Base-by-base conservation (phyloP, 2,888 invertebrate genomes). In the Microctonus aethiopoides region DNA sequence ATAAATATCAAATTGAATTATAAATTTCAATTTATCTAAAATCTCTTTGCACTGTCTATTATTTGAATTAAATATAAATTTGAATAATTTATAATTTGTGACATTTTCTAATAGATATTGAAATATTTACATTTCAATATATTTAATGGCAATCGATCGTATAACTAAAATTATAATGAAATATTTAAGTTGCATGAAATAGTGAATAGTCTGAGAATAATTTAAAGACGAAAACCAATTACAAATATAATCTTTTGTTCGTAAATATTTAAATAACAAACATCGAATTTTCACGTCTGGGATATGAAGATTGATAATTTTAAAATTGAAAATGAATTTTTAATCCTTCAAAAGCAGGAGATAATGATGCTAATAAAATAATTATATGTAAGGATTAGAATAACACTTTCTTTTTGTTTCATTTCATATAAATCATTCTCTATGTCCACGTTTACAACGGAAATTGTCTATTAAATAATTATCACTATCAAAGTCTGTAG, bases 381-480 rank as follows among this genome's bases (percentile, higher is more conserved):
- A 34, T 10, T 34, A 34, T 34, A 1, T 34, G 29, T 11, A 34
- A 34, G 34, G 11, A 34, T 10, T 34, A 7, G n/a, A 51, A 51
- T 41, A 3, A 4, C 10, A 41, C n/a, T 39, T 39, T n/a, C 4
- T 1, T 39, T 2, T n/a, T n/a, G n/a, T 13, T n/a, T 16, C 13
- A 41, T n/a, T 41, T 16, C n/a, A 46, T 46, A 16, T 46, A 46
- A 46, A 16, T 46, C 6, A 20, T 6, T 16, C 16, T 7, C 3
- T 1, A 16, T 16, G 16, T 6, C 10, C 11, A 24, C 11, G 24
- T 34, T 34, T 13, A 16, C 10, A 34, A 13, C 7, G 5, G 24
- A 60, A 62, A 62, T 62, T 29, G n/a, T 16, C 11, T 24, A 24
- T 46, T 29, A 41, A 26, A 46, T 29, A 62, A 41, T 60, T 60